Evolutionary conservation across 2,888 invertebrate species (phyloP), one percentile per base, ranked within the genome.

Genomic region (Dryocosmus kuriphilus): DNA sequence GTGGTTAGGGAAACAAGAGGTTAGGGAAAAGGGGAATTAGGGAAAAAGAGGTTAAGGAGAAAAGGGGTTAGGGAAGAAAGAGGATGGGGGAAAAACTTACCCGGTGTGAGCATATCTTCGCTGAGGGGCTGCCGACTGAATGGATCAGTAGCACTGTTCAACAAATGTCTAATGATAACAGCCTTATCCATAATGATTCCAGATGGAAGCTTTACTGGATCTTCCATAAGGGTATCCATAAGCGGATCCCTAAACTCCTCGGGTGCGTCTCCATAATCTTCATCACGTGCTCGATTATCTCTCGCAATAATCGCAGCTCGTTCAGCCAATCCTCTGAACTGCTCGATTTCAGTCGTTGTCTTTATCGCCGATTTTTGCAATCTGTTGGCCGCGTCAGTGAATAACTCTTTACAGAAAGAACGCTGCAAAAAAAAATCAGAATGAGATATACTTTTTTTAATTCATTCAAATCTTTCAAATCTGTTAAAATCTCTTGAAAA

Each of bases 161-260:
- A 94, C 88, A 99, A 93, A 92, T 99, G 99, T 82, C 98, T 94
- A 89, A 97, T 94, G 81, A 99, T 99, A 85, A 98, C 97, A 46
- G 98, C 94, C 80, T 98, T 94, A 92, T 99, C 98, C 98, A 99
- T 98, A 32, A 98, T 94, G 86, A 90, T 92, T 80, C 98, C 98
- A 81, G 98, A 97, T 2, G 98, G 98, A 87, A 99, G 93, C 81
- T 96, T 93, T 14, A 99, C 99, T 14, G 99, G 99, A 92, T 99
- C 98, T 8, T 96, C 96, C 98, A 99, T 99, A 74, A 99, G 93
- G 0, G 98, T 98, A 91, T 98, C 98, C 99, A 99, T 99, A 51
- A 99, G 93, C 0, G 98, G 98, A 93, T 99, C 99, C 91, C 96
- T 95, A 92, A 98, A 99, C 92, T 98, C 98, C 86, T 98, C 98